Percentiles rank a stretch among this genome's conserved stretches.
Evolutionary conservation across 2,888 invertebrate genomes (phyloP).

Genomic region (Gortyna flavago): DNA sequence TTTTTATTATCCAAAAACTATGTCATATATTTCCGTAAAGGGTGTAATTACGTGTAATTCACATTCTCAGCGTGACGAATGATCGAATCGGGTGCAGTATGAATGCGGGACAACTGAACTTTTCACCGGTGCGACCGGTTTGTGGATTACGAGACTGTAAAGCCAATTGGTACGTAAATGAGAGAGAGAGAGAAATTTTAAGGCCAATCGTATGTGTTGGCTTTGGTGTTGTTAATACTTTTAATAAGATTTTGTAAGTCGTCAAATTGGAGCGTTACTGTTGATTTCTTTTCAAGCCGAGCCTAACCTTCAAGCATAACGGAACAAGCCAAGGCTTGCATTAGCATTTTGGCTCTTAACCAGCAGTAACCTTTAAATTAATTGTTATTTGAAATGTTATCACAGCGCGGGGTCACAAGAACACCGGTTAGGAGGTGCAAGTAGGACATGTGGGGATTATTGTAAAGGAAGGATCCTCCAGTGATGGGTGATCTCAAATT

Average conservation of each 20-base stretch:
- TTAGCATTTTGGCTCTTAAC: neutral
- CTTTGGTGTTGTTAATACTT: constrained; percentile 21
- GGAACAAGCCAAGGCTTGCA: neutral
- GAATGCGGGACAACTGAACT: constrained; percentile 58
- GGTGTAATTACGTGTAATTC: constrained; percentile 65
- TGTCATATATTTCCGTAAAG: constrained; percentile 45
- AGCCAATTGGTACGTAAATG: constrained; percentile 49
- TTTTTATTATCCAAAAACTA: constrained; percentile 30
- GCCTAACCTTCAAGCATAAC: too few relatives aligned
- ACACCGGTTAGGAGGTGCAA: too few relatives aligned
- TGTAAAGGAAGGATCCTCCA: neutral
- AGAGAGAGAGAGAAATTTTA: constrained; percentile 55
- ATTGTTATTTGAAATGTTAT: too few relatives aligned
- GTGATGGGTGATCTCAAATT: neutral
- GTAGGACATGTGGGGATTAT: neutral
- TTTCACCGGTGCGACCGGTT: constrained; percentile 61
- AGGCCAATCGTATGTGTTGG: constrained; percentile 30
- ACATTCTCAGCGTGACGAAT: constrained; percentile 63
- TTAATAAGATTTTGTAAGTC: neutral
- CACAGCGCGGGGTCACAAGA: neutral
- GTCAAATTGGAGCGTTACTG: neutral
- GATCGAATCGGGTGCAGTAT: constrained; percentile 63
- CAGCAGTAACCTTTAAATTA: neutral
- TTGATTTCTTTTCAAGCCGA: neutral
- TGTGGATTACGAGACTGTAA: constrained; percentile 43